Conservation (phyloP, 2,888 invertebrate genomes). For the Dicyrtoma fusca region DNA sequence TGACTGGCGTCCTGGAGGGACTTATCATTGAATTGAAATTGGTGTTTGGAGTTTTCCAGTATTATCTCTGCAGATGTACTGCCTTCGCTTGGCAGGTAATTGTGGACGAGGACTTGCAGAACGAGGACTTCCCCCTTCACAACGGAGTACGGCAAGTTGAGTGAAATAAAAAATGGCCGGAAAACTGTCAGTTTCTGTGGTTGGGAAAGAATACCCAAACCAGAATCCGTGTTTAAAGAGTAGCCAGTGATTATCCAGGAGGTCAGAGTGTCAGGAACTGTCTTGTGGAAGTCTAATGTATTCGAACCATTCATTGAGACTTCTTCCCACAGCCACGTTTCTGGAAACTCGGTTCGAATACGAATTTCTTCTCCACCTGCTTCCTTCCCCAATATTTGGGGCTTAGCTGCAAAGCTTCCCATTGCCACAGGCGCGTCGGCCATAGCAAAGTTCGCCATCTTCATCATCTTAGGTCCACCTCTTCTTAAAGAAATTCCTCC, state of each 20-base stretch:
- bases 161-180: slow-evolving; percentile 79
- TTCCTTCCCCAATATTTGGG: too few species aligned
- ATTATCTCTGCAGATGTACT: slow-evolving; percentile 29
- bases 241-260: slow-evolving; percentile 61
- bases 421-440: too few species aligned
- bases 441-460: too few species aligned
- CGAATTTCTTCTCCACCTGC: slow-evolving; percentile 60
- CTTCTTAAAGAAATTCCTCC: too few species aligned
- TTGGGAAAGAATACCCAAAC: slow-evolving; percentile 60
- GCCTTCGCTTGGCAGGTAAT: slow-evolving; percentile 64
- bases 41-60: slow-evolving; percentile 30
- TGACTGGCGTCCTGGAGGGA: neutral
- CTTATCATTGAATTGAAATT: slow-evolving; percentile 35
- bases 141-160: slow-evolving; percentile 85
- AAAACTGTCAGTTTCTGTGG: slow-evolving; percentile 70
- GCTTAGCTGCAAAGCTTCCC: too few species aligned
- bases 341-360: slow-evolving; percentile 58
- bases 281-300: slow-evolving; percentile 6
- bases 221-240: slow-evolving; percentile 63
- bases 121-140: slow-evolving; percentile 87
- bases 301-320: neutral
- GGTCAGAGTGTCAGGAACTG: slow-evolving; percentile 43
- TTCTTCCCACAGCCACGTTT: slow-evolving; percentile 59
- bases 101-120: slow-evolving; percentile 83
- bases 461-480: too few species aligned